These are phyloP conservation scores for Pantherophis vulpinus DNA, from an alignment of 2,797 vertebrate species.

Conservation along the genomic window DNA sequence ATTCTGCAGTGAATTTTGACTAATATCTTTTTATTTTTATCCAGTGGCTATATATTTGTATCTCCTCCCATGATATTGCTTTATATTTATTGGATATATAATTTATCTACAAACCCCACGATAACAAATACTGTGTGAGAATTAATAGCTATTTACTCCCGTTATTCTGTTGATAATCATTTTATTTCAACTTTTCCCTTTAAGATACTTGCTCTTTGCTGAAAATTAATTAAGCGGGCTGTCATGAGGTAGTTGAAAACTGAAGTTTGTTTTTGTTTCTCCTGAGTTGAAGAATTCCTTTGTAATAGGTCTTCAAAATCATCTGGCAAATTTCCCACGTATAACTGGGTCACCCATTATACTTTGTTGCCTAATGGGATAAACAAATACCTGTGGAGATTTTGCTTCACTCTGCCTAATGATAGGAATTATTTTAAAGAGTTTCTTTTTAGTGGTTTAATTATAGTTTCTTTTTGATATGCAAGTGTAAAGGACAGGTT, in stretches of 20 bases:
- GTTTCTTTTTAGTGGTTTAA: constrained; percentile 18
- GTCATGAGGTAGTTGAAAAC: constrained; percentile 34
- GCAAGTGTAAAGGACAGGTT: not conserved
- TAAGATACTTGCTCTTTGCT: constrained; percentile 52
- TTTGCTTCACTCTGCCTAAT: not conserved
- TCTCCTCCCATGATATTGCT: not conserved
- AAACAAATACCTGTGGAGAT: not conserved
- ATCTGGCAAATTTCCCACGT: constrained; percentile 52
- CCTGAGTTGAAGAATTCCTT: constrained; percentile 29
- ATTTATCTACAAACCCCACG: constrained; percentile 6
- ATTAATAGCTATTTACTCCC: constrained; percentile 38
- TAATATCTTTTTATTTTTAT: not conserved
- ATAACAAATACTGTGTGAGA: constrained; percentile 25
- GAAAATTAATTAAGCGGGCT: constrained; percentile 54
- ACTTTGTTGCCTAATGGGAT: not conserved
- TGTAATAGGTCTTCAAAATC: constrained; percentile 52
- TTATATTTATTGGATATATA: constrained; percentile 14
- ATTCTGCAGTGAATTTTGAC: not conserved
- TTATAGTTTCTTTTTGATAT: not conserved
- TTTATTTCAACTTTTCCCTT: constrained; percentile 50
- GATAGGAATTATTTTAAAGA: not conserved
- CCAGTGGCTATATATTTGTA: not conserved
- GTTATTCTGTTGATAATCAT: constrained; percentile 55
- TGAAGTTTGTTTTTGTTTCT: constrained; percentile 39
- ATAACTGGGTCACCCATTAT: constrained; percentile 7